Evolutionary conservation across 2,797 vertebrate species (phyloP), one percentile per base, ranked within the genome.

Genomic region (Ctenosaura bakeri): DNA sequence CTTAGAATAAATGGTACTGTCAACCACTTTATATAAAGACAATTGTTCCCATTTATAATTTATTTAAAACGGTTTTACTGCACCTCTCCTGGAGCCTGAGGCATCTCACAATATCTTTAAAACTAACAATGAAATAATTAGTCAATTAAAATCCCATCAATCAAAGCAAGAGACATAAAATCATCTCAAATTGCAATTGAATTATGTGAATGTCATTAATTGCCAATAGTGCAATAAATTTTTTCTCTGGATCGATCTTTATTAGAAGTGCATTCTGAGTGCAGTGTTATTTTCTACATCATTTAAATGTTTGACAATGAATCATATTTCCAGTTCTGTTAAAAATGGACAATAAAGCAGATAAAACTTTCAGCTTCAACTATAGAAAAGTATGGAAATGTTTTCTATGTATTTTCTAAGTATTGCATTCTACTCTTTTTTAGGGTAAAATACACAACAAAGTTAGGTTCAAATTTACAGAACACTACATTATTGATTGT

Each of bases 351-450:
- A 87, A 91, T 84, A 88, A 0, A 0, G 85, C 87, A 93, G 90
- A 93, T 93, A 90, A 0, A 92, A 87, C 90, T 92, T 94, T 93
- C 86, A 92, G 38, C 0, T 83, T 76, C 62, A 94, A 93, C 94
- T 94, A 93, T 71, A 88, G 66, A 50, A 89, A 59, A 94, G 80
- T 78, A 38, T 91, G 52, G 71, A 90, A 91, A 94, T 0, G 0
- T 87, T 83, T 92, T 81, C 59, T 54, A 32, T 46, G 24, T 6
- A 0, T 86, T 88, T 73, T 46, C 42, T 46, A 46, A 46, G 42
- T 35, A 32, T 92, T 85, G 69, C 73, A 5, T 12, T 91, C 35
- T 84, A 64, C 66, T 91, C 90, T 90, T 94, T 90, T 66, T 82
- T 89, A 89, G 88, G 16, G 14, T n/a, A 7, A n/a, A 20, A 56